Evolutionary conservation across 2,113 vertebrate genomes (phyloP).

Genomic region (Echinops telfairi): DNA sequence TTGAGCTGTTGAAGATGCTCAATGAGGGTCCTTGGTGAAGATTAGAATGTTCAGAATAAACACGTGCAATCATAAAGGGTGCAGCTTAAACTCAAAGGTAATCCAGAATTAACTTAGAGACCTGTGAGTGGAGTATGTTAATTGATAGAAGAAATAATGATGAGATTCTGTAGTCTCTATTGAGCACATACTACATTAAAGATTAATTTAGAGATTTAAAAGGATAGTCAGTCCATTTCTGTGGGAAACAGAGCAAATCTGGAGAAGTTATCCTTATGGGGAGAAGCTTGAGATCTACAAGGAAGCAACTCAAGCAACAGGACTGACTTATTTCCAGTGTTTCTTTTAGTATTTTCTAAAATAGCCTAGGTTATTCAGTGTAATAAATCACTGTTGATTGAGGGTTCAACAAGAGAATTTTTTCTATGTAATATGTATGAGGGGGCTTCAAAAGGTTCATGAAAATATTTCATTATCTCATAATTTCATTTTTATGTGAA

Average conservation of each 20-base stretch:
- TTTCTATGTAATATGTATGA: background rate
- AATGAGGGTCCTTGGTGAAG: background rate
- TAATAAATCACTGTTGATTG: slow-evolving; percentile 22
- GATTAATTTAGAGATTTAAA: slow-evolving; percentile 39
- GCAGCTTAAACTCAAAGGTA: slow-evolving; percentile 21
- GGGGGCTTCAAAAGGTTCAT: too few species aligned
- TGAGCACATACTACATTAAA: background rate
- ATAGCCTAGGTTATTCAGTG: background rate
- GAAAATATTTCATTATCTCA: too few species aligned
- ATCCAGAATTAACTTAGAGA: background rate
- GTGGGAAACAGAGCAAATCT: background rate
- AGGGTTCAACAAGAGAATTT: background rate
- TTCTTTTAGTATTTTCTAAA: slow-evolving; percentile 26
- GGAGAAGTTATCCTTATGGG: slow-evolving; percentile 26
- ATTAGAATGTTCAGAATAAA: slow-evolving; percentile 31
- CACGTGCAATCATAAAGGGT: slow-evolving; percentile 9
- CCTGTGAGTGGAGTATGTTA: background rate
- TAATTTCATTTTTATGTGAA: too few species aligned
- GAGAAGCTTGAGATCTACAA: background rate
- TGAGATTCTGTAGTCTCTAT: background rate
- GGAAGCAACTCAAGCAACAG: background rate
- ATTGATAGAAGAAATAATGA: background rate
- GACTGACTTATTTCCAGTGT: slow-evolving; percentile 22
- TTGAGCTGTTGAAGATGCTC: background rate
- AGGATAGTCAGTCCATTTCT: too few species aligned